These are phyloP conservation scores for Tromatobia lineatoria DNA, from an alignment of 2,888 invertebrate species.

Conservation along the genomic window DNA sequence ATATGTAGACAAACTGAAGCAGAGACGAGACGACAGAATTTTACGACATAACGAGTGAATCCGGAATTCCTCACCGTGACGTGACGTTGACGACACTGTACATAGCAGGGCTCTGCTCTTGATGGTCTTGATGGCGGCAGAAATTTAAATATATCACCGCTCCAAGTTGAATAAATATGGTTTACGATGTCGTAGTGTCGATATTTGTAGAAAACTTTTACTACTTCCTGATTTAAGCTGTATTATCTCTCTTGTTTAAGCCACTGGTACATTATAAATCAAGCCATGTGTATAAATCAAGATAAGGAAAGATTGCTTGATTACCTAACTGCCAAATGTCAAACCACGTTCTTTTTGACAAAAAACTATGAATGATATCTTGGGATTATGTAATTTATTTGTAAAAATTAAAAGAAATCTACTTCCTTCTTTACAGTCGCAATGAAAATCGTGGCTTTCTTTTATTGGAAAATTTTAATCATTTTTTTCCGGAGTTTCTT, in stretches of 20 bases:
- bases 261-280: not conserved
- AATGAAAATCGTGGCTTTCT: too few relatives aligned
- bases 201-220: conserved; percentile 18
- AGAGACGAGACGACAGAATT: conserved; percentile 18
- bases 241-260: conserved; percentile 6
- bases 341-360: not conserved
- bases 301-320: not conserved
- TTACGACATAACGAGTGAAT: conserved; percentile 66
- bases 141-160: conserved; percentile 76
- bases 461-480: too few relatives aligned
- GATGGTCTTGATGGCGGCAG: conserved; percentile 2
- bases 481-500: too few relatives aligned
- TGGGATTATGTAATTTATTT: too few relatives aligned
- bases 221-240: conserved; percentile 52
- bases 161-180: conserved; percentile 72
- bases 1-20: conserved; percentile 17
- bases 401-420: too few relatives aligned
- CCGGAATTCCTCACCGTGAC: conserved; percentile 45
- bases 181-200: conserved; percentile 72
- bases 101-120: conserved; percentile 12
- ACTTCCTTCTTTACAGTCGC: too few relatives aligned
- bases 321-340: too few relatives aligned
- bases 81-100: conserved; percentile 6
- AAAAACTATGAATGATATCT: too few relatives aligned
- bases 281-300: not conserved